Percentiles rank a stretch among this genome's conserved stretches.
Evolutionary conservation across 2,797 vertebrate species (phyloP).

Genomic region (Neostethus bicornis): DNA sequence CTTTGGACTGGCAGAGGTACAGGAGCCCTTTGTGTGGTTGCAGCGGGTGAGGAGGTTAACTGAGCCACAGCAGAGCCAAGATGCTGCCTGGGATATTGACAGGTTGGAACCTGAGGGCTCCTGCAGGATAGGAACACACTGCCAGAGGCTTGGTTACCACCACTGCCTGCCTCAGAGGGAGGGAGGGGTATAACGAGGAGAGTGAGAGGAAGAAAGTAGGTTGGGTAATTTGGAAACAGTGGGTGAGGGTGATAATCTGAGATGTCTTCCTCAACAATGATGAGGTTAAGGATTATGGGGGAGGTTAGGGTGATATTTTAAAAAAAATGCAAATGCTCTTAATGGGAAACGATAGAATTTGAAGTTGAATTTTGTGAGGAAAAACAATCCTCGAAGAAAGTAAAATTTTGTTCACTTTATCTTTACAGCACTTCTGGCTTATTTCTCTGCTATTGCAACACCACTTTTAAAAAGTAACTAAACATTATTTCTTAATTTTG

Average conservation of each 20-base stretch:
- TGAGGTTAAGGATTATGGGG: conserved; percentile 14
- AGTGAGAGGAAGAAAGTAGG: conserved; percentile 30
- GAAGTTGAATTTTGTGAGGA: not conserved
- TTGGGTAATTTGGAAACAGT: conserved; percentile 43
- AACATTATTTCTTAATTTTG: conserved; percentile 7
- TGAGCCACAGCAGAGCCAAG: conserved; percentile 72
- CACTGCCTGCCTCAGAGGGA: conserved; percentile 69
- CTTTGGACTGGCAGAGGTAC: conserved; percentile 64
- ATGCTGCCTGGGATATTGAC: conserved; percentile 81
- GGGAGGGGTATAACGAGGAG: conserved; percentile 51
- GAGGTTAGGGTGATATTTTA: not conserved
- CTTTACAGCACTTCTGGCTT: not conserved
- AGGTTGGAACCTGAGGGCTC: conserved; percentile 85
- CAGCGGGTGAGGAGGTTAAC: conserved; percentile 80
- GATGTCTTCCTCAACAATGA: conserved; percentile 31
- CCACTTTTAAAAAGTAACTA: not conserved
- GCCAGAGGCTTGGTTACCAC: conserved; percentile 83
- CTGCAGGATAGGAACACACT: conserved; percentile 86
- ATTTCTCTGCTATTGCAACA: conserved; percentile 3
- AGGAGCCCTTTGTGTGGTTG: conserved; percentile 64
- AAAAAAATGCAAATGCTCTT: not conserved
- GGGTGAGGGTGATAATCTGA: conserved; percentile 37
- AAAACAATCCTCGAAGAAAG: not conserved
- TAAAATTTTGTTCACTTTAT: not conserved
- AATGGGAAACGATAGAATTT: not conserved